Evolutionary conservation across 2,113 vertebrate species (phyloP).

Genomic region (Salminus brasiliensis): DNA sequence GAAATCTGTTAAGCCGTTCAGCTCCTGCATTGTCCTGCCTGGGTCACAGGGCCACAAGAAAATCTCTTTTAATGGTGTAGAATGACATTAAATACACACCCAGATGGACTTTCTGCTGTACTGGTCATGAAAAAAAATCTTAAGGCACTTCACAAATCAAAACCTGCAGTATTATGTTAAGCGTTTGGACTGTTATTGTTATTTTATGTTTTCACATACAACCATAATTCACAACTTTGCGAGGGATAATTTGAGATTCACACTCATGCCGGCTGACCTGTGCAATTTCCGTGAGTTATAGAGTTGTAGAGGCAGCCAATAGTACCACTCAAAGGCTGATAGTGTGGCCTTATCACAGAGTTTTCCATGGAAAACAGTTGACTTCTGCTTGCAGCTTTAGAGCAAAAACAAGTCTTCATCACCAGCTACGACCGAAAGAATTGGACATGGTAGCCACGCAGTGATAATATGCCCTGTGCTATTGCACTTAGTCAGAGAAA

Average conservation of each 20-base stretch:
- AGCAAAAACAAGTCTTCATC: neutral
- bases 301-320: conserved; percentile 45
- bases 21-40: conserved; percentile 65
- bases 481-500: conserved; percentile 4
- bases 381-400: conserved; percentile 33
- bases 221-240: conserved; percentile 70
- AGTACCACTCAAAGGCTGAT: conserved; percentile 60
- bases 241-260: conserved; percentile 63
- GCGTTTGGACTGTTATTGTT: conserved; percentile 77
- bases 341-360: conserved; percentile 58
- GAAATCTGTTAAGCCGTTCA: conserved; percentile 60
- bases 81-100: conserved; percentile 73
- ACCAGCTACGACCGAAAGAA: neutral
- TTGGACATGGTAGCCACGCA: neutral
- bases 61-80: conserved; percentile 70
- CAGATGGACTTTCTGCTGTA: conserved; percentile 78
- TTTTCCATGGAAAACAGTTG: conserved; percentile 64
- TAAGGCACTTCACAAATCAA: conserved; percentile 80
- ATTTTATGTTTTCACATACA: conserved; percentile 79
- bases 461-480: neutral
- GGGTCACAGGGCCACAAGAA: conserved; percentile 67
- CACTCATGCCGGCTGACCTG: conserved; percentile 44
- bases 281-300: conserved; percentile 64
- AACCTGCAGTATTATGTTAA: conserved; percentile 74
- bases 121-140: conserved; percentile 74